These are phyloP conservation scores for Harpalus rufipes DNA, from an alignment of 2,888 invertebrate species.

Conservation along the genomic window DNA sequence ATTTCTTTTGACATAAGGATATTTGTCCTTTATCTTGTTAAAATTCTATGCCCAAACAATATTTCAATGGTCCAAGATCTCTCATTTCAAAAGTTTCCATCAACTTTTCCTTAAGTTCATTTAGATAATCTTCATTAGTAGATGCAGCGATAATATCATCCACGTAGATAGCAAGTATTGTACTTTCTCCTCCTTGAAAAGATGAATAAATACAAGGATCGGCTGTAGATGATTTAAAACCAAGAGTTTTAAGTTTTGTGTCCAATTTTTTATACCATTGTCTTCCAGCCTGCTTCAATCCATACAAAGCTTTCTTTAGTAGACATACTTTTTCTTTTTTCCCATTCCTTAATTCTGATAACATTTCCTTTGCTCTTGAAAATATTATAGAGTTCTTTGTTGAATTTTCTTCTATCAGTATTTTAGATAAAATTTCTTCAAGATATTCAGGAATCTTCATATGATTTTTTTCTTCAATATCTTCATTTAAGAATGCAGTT, in stretches of 20 bases:
- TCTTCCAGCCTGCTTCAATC: constrained; percentile 32
- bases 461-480: constrained; percentile 2
- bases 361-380: constrained; percentile 33
- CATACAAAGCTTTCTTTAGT: constrained; percentile 47
- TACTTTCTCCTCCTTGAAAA: not conserved
- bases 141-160: not conserved
- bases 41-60: too few species aligned
- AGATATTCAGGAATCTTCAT: constrained; percentile 7
- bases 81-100: not conserved
- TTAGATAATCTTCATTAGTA: not conserved
- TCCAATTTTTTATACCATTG: constrained; percentile 41
- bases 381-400: constrained; percentile 4
- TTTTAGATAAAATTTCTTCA: not conserved
- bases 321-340: constrained; percentile 17
- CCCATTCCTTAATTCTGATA: constrained; percentile 55
- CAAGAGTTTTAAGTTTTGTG: constrained; percentile 19
- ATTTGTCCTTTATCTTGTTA: too few species aligned
- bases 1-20: too few species aligned
- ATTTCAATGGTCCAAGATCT: not conserved
- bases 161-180: not conserved
- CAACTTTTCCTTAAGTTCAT: not conserved
- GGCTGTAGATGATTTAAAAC: not conserved
- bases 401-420: not conserved
- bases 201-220: too few species aligned
- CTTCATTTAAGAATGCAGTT: constrained; percentile 32